phyloP scores from a whole-genome alignment of 2,113 vertebrate genomes.

The Ophthalmolycus amberensis region DNA sequence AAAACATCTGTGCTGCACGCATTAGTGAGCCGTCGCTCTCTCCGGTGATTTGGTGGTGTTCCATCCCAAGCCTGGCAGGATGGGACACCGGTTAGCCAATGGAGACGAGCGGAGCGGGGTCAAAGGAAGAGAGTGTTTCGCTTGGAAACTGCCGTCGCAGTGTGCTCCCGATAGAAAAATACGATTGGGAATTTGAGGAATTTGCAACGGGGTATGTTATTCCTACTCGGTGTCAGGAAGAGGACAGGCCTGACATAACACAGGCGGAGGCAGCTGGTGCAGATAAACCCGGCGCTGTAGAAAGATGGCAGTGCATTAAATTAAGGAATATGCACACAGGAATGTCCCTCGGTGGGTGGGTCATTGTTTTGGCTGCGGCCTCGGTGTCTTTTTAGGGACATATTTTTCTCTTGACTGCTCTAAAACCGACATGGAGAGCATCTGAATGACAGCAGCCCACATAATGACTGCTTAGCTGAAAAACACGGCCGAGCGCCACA shows the following conservation, averaged over 20 bases:
- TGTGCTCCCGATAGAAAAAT: slow-evolving; percentile 41
- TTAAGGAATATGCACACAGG: slow-evolving; percentile 36
- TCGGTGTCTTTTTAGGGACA: slow-evolving; percentile 37
- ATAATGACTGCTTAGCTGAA: slow-evolving; percentile 60
- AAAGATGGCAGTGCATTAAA: slow-evolving; percentile 29
- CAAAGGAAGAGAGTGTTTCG: slow-evolving; percentile 66
- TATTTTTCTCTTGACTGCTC: slow-evolving; percentile 52
- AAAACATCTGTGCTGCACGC: slow-evolving; percentile 37
- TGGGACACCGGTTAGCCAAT: slow-evolving; percentile 18
- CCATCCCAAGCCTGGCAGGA: slow-evolving; percentile 9
- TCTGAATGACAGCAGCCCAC: slow-evolving; percentile 64
- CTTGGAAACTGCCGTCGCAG: slow-evolving; percentile 49
- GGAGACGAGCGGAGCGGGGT: slow-evolving; percentile 1
- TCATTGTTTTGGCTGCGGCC: slow-evolving; percentile 57
- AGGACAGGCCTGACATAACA: slow-evolving; percentile 71
- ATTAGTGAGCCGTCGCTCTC: slow-evolving; percentile 10
- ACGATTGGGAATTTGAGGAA: slow-evolving; percentile 66
- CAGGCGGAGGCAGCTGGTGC: slow-evolving; percentile 31
- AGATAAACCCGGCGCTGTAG: slow-evolving; percentile 28
- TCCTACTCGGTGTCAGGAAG: slow-evolving; percentile 63
- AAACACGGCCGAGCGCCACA: slow-evolving; percentile 64
- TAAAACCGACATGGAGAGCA: slow-evolving; percentile 44
- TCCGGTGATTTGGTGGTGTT: slow-evolving; percentile 5
- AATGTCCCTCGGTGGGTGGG: slow-evolving; percentile 52
- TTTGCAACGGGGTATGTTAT: slow-evolving; percentile 67